phyloP scores from a whole-genome alignment of 1,140 invertebrate genomes.

The Drosophila tristis region DNA sequence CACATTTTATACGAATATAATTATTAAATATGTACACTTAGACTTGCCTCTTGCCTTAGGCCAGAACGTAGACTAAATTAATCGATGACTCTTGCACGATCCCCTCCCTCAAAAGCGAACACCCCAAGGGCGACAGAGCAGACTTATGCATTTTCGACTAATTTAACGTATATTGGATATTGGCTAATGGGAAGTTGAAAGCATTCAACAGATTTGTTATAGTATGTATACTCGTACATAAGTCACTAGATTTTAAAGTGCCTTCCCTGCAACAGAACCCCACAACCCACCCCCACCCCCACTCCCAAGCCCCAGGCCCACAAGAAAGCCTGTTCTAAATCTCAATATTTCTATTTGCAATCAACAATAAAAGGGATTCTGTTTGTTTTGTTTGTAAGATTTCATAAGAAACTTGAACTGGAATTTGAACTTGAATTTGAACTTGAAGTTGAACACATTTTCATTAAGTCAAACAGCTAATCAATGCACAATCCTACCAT shows the following conservation, averaged over 20 bases:
- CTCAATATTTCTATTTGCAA: conserved; percentile 23
- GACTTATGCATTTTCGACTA: too few species aligned
- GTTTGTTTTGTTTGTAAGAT: conserved; percentile 28
- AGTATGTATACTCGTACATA: conserved; percentile 23
- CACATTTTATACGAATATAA: conserved; percentile 43
- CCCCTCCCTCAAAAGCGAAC: conserved; percentile 23
- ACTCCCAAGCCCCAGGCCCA: too few species aligned
- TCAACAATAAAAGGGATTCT: background rate
- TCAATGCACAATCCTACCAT: conserved; percentile 3
- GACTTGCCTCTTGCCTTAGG: conserved; percentile 7
- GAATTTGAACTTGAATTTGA: background rate
- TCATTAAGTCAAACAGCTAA: conserved; percentile 18
- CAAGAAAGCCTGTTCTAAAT: conserved; percentile 18
- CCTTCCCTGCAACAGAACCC: conserved; percentile 50
- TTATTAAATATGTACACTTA: conserved; percentile 4
- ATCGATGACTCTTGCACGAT: conserved; percentile 43
- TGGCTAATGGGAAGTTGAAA: background rate
- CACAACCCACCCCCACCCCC: background rate
- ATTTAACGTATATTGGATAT: conserved; percentile 7
- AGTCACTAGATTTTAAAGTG: conserved; percentile 70
- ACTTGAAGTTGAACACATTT: conserved; percentile 5
- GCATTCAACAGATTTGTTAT: conserved; percentile 51
- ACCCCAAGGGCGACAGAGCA: background rate
- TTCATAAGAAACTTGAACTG: conserved; percentile 19
- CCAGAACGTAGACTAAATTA: conserved; percentile 29